Base-by-base conservation (phyloP, 2,888 invertebrate species). In the Drosophila trichaetosa region DNA sequence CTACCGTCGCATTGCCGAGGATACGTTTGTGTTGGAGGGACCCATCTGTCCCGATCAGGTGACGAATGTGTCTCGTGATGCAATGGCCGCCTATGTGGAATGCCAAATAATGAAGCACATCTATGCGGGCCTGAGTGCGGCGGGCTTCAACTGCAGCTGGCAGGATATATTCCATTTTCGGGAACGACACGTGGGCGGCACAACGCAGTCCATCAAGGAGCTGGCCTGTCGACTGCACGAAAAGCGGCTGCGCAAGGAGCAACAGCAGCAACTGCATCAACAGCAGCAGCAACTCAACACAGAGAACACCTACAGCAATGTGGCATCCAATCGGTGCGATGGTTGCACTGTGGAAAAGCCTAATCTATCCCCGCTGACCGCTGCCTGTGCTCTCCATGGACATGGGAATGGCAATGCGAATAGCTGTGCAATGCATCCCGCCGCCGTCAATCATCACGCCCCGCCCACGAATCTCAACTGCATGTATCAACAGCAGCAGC, bases 1-100 rank as follows among this genome's bases (percentile, higher is more conserved):
- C 0, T 98, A 98, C 91, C 95, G 95, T 69, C 94, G 95, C 49
- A 92, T 95, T 54, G 89, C 94, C 75, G 83, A 93, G 89, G 87
- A 94, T 90, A 92, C 93, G 80, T 92, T 95, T 74, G 93, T 95
- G 46, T 93, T 97, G 18, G 95, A 96, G 69, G 96, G 95, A 10
- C 97, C 97, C 29, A 95, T 97, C 68, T 97, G 97, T 91, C 97
- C 97, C 0, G 97, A 97, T 92, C 95, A 95, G 93, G 96, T 97
- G 4, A 95, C 96, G 24, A 95, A 95, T 71, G 96, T 98, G 3
- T 97, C 97, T 0, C 94, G 96, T 62, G 98, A 98, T 92, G 97
- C 97, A 21, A 95, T 98, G 83, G 95, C 97, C 34, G 98, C 98
- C 27, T 96, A 96, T 92, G 96, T 97, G 52, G 98, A 98, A 93